phyloP scores from a whole-genome alignment of 2,113 vertebrate species.

The Serinus canaria region DNA sequence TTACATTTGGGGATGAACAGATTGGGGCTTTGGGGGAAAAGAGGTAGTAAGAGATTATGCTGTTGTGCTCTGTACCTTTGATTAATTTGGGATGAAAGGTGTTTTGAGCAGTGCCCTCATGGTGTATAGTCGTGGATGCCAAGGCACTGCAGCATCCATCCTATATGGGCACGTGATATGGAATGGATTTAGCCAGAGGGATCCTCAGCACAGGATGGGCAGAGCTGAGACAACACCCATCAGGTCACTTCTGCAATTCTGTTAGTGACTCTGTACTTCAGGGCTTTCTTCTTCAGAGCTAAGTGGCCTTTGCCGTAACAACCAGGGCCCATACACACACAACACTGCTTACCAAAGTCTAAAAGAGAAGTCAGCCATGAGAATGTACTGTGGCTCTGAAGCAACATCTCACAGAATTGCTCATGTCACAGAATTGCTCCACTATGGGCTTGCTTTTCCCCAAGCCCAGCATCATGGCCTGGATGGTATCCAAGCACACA shows the following conservation, averaged over 20 bases:
- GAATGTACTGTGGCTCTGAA: not conserved
- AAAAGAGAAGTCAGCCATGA: not conserved
- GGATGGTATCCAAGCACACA: accelerated
- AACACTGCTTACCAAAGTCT: not conserved
- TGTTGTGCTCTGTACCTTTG: not conserved
- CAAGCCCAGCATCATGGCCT: not conserved
- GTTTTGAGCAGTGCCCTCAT: not conserved
- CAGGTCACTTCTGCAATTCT: not conserved
- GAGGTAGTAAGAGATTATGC: not conserved
- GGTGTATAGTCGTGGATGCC: not conserved
- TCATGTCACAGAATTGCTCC: not conserved
- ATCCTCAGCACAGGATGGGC: not conserved
- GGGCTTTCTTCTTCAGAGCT: not conserved
- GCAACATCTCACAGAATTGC: not conserved
- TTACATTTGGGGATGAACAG: not conserved
- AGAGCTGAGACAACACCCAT: not conserved
- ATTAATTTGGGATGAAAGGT: not conserved
- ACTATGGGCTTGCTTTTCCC: not conserved
- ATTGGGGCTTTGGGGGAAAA: not conserved
- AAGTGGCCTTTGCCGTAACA: not conserved
- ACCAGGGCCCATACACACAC: not conserved
- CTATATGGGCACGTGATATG: not conserved
- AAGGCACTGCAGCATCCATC: not conserved
- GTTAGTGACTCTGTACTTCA: not conserved
- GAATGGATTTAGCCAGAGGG: not conserved